These are phyloP conservation scores for Motacilla tschutschensis DNA, from an alignment of 2,113 vertebrate species.

Conservation along the genomic window DNA sequence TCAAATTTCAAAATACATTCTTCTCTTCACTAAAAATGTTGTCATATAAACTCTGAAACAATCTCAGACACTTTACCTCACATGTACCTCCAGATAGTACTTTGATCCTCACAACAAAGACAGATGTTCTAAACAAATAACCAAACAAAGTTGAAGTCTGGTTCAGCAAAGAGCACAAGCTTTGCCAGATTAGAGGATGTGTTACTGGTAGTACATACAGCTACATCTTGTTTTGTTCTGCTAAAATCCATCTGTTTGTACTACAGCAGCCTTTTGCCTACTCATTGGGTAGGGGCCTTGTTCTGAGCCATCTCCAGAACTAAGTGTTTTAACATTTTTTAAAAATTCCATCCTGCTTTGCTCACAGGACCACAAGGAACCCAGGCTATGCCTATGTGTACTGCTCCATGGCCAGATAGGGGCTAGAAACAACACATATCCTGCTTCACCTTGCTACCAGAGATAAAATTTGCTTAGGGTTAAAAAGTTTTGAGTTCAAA, in stretches of 20 bases:
- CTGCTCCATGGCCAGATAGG: neutral
- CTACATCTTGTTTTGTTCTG: neutral
- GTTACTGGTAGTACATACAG: neutral
- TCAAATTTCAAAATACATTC: neutral
- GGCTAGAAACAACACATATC: neutral
- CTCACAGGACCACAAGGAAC: neutral
- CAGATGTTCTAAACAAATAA: neutral
- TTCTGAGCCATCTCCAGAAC: neutral
- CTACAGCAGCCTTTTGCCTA: neutral
- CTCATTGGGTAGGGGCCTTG: neutral
- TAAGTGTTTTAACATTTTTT: neutral
- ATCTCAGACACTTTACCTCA: neutral
- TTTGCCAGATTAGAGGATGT: neutral
- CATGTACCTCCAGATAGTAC: neutral
- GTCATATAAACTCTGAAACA: neutral
- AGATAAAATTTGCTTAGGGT: neutral
- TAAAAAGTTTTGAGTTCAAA: neutral
- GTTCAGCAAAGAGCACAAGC: neutral
- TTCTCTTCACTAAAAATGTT: neutral
- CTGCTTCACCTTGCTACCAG: neutral
- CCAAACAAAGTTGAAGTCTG: neutral
- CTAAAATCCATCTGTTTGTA: neutral
- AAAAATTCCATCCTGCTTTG: neutral
- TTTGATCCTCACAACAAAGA: slow-evolving; percentile 2
- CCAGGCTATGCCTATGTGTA: neutral